Percentiles rank a stretch among this genome's conserved stretches.
phyloP scores from a whole-genome alignment of 2,888 invertebrate species.

The Thera obeliscata region DNA sequence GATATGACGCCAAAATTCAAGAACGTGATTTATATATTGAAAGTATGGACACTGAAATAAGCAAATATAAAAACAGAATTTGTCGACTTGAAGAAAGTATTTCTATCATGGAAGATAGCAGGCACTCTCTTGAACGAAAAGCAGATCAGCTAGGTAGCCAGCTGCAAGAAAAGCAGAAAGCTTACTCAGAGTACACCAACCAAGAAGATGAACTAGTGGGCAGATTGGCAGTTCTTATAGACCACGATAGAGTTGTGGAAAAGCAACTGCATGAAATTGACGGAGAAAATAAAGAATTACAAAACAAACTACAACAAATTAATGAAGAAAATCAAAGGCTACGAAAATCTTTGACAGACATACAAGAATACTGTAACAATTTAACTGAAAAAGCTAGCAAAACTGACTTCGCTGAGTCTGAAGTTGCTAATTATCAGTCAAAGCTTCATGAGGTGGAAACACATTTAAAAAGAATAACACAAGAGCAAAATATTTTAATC shows the following conservation, averaged over 20 bases:
- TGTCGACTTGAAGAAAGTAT: constrained; percentile 87
- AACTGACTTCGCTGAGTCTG: constrained; percentile 61
- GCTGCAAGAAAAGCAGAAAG: constrained; percentile 84
- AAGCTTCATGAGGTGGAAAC: constrained; percentile 75
- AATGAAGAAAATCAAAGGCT: constrained; percentile 81
- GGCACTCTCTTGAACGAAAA: constrained; percentile 85
- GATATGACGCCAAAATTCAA: constrained; percentile 88
- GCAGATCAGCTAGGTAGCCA: constrained; percentile 86
- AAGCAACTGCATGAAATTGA: constrained; percentile 86
- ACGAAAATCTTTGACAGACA: constrained; percentile 70
- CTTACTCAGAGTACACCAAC: constrained; percentile 84
- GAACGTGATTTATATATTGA: constrained; percentile 90
- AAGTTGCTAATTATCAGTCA: constrained; percentile 61
- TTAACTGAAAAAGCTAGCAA: constrained; percentile 67
- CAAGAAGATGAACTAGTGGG: constrained; percentile 86
- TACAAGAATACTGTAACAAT: constrained; percentile 68
- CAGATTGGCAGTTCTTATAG: constrained; percentile 85
- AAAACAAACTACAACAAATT: constrained; percentile 80
- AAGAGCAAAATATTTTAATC: constrained; percentile 68
- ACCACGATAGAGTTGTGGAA: constrained; percentile 86
- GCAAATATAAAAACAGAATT: constrained; percentile 86
- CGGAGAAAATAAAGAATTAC: constrained; percentile 82
- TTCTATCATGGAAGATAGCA: constrained; percentile 84
- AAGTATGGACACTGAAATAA: constrained; percentile 87
- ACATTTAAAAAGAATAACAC: constrained; percentile 64